Conservation (phyloP, 1,140 invertebrate genomes). For the Leguminivora glycinivorella region DNA sequence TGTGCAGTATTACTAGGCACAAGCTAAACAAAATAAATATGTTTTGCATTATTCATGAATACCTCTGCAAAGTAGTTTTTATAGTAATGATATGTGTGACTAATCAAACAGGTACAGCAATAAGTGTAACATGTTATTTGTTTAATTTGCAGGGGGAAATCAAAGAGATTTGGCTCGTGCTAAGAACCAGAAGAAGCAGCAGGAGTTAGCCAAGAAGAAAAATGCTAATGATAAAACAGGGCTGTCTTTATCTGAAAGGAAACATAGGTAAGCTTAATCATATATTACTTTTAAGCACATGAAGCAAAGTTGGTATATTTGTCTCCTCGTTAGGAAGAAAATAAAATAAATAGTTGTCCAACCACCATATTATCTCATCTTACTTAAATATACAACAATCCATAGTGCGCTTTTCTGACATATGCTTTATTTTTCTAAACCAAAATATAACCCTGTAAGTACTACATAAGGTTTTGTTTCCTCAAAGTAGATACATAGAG, state of each 20-base stretch:
- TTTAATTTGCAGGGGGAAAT: constrained; percentile 84
- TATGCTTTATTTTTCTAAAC: too few species aligned
- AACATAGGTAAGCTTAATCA: constrained; percentile 82
- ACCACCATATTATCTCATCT: too few species aligned
- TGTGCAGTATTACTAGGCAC: background rate
- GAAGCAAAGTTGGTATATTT: too few species aligned
- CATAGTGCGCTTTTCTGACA: too few species aligned
- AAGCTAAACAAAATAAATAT: too few species aligned
- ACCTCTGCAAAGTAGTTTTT: background rate
- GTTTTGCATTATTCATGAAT: background rate
- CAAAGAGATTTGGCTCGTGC: constrained; percentile 91
- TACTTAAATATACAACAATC: too few species aligned
- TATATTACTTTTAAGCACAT: too few species aligned
- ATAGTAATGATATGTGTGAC: background rate
- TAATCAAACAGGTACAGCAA: background rate
- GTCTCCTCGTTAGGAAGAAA: too few species aligned
- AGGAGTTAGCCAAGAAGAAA: constrained; percentile 84
- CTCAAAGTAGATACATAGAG: too few species aligned
- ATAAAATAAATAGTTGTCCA: too few species aligned
- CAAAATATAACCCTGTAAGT: too few species aligned
- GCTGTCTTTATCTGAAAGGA: constrained; percentile 87
- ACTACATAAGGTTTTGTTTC: too few species aligned
- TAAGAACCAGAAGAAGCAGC: constrained; percentile 89
- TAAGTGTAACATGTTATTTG: background rate
- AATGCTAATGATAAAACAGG: constrained; percentile 84